Base-by-base conservation (phyloP, 2,113 vertebrate species). In the Morphnarchus princeps region DNA sequence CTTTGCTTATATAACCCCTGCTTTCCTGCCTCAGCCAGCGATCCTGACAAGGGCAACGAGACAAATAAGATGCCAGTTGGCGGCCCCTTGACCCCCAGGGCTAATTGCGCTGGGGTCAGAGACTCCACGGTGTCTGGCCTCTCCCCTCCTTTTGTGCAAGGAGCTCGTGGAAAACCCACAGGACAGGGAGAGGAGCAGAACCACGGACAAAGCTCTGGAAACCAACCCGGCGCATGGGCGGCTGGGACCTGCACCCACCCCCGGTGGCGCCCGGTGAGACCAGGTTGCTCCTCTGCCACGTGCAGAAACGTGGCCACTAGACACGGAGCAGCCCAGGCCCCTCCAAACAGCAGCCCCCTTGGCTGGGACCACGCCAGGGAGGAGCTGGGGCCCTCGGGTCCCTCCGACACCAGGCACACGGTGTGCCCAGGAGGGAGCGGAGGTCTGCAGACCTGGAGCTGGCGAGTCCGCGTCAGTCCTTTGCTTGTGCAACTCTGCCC, bases 11-110 rank as follows among this genome's bases (percentile, higher is more conserved):
- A 84, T 76, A 95, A 92, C 76, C 73, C 16, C 66, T 76, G 73
- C 65, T 95, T 96, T 97, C 87, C 87, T 87, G 65, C 54, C 89
- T 84, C 36, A 89, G 80, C 29, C 70, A 85, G 80, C 58, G 58
- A 91, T 72, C 36, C 74, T 79, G 85, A 95, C 82, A 67, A 59
- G 76, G 82, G 78, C 55, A 88, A 50, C 0, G 10, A 61, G 84
- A 82, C 66, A 95, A 96, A 79, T 72, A 85, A 87, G 66, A 90
- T 85, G 70, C 43, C 61, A 62, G 40, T 43, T 95, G 69, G 59
- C 0, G 2, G 90, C 62, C 83, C 77, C 82, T 91, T 95, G 83
- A 87, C 57, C 49, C 31, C 4, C 34, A 61, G 49, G 58, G 29
- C 70, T 96, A 87, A 93, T 92, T 86, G 88, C 0, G 0, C 36